Percentiles rank a stretch among this genome's conserved stretches.
Conservation (phyloP, 1,140 invertebrate genomes). For the Pseudomyrmex sp. region DNA sequence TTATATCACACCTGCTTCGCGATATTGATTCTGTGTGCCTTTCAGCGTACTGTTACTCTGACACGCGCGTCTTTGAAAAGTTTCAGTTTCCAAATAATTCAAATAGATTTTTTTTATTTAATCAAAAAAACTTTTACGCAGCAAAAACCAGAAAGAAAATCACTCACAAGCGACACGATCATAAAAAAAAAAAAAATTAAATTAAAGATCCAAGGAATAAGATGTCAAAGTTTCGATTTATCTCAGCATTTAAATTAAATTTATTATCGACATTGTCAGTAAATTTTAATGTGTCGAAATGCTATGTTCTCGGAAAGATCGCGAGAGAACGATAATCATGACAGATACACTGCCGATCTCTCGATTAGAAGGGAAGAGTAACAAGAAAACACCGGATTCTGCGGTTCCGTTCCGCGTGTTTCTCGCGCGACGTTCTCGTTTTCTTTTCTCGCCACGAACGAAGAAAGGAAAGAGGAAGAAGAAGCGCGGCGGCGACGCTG, state of each 20-base stretch:
- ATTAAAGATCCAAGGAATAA: neutral
- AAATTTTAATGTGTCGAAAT: neutral
- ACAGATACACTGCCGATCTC: neutral
- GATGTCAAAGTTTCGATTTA: neutral
- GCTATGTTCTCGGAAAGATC: neutral
- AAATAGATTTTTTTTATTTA: neutral
- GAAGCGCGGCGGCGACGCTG: neutral
- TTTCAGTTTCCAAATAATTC: neutral
- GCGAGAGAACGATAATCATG: neutral
- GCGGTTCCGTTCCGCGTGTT: constrained; percentile 26
- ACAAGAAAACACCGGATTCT: constrained; percentile 35
- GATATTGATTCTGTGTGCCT: neutral
- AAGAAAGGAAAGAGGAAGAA: neutral
- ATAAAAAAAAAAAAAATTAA: neutral
- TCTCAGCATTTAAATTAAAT: neutral
- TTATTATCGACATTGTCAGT: neutral
- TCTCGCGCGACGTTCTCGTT: constrained; percentile 12
- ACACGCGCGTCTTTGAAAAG: neutral
- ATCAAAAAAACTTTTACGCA: too few species aligned
- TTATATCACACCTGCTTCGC: constrained; percentile 1
- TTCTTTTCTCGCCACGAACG: neutral
- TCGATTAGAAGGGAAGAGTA: neutral
- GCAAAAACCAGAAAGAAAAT: too few species aligned
- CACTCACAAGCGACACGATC: neutral
- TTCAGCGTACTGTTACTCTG: neutral